These are phyloP conservation scores for Ophion slaviceki DNA, from an alignment of 2,888 invertebrate species.

Conservation along the genomic window DNA sequence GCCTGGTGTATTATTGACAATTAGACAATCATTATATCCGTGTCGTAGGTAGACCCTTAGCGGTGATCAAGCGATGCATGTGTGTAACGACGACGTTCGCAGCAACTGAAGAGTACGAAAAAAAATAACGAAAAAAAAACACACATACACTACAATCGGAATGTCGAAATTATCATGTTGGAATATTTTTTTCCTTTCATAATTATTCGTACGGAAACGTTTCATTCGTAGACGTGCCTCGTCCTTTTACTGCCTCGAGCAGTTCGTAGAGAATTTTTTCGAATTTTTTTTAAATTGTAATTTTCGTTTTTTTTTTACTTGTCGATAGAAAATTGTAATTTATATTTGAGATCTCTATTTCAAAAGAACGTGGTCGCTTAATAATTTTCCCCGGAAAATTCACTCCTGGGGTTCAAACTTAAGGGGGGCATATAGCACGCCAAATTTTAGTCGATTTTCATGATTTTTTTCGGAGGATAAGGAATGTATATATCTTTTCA, in stretches of 20 bases:
- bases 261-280: slow-evolving; percentile 54
- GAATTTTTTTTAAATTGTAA: not conserved
- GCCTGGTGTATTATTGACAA: slow-evolving; percentile 74
- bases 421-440: no score
- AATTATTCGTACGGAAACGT: not conserved
- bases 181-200: not conserved
- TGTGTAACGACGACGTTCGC: slow-evolving; percentile 41
- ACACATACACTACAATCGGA: not conserved
- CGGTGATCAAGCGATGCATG: slow-evolving; percentile 56
- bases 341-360: not conserved
- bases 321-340: not conserved
- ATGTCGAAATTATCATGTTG: not conserved
- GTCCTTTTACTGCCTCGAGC: slow-evolving; percentile 55
- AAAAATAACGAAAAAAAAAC: not conserved
- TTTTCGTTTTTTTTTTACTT: slow-evolving; percentile 29
- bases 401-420: no score
- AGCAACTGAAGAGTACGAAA: not conserved
- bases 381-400: no score
- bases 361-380: no score
- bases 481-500: no score
- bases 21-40: slow-evolving; percentile 69
- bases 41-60: slow-evolving; percentile 72
- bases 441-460: no score
- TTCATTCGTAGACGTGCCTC: slow-evolving; percentile 12
- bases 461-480: no score